Percentiles rank a stretch among this genome's conserved stretches.
Evolutionary conservation across 2,888 invertebrate genomes (phyloP).

Genomic region (Amphipoea oculea): DNA sequence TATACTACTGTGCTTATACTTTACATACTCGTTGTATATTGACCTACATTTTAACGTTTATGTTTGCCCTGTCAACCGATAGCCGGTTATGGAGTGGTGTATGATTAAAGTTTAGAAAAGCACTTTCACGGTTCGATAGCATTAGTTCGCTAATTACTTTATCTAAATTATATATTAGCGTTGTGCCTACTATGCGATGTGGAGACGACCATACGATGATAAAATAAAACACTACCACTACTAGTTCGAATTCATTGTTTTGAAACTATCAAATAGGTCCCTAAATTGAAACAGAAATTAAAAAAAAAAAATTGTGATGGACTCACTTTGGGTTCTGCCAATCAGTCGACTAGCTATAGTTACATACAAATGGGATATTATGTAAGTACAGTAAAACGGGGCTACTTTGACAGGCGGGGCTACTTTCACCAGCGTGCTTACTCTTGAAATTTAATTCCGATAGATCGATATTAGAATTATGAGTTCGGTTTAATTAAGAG

Average conservation of each 20-base stretch:
- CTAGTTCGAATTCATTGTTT: background rate
- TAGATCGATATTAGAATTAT: too few species aligned
- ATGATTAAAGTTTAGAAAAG: slow-evolving; percentile 43
- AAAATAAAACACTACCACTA: background rate
- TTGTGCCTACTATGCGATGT: background rate
- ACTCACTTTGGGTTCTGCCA: background rate
- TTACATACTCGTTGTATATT: slow-evolving; percentile 58
- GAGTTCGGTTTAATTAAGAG: too few species aligned
- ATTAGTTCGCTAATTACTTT: slow-evolving; percentile 31
- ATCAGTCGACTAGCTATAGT: too few species aligned
- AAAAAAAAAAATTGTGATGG: background rate
- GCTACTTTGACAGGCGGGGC: too few species aligned
- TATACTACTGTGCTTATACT: slow-evolving; percentile 11
- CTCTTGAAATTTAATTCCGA: too few species aligned
- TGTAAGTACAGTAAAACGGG: too few species aligned
- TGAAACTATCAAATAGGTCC: background rate
- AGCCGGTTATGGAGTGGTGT: slow-evolving; percentile 40
- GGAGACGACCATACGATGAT: background rate
- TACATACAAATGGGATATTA: background rate
- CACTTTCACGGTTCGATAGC: slow-evolving; percentile 30
- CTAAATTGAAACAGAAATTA: background rate
- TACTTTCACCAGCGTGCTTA: too few species aligned
- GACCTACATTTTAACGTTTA: slow-evolving; percentile 59
- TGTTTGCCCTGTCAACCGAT: slow-evolving; percentile 51
- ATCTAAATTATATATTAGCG: background rate